Percentiles rank a stretch among this genome's conserved stretches.
Evolutionary conservation across 2,797 vertebrate genomes (phyloP).

Genomic region (Clarias laeviceps): DNA sequence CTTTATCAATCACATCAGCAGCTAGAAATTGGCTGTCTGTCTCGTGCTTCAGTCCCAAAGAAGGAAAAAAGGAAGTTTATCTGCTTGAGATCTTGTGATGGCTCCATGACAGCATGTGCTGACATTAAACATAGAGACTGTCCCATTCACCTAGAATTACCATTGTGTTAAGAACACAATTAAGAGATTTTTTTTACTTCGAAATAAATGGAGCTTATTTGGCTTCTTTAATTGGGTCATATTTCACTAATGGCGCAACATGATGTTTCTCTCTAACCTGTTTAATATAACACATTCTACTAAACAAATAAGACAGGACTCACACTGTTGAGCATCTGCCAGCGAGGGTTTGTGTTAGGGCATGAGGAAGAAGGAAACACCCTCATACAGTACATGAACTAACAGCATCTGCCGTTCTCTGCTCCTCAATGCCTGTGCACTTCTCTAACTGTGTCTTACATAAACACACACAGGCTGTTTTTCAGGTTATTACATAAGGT

Average conservation of each 20-base stretch:
- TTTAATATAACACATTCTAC: neutral
- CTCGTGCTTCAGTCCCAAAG: conserved; percentile 73
- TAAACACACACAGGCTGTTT: conserved; percentile 1
- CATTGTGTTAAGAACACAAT: conserved; percentile 40
- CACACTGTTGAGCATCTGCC: conserved; percentile 8
- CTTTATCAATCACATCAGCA: conserved; percentile 89
- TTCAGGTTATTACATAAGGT: conserved; percentile 39
- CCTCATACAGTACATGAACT: neutral
- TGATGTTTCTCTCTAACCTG: conserved; percentile 1
- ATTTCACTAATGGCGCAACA: conserved; percentile 23
- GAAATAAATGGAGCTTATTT: conserved; percentile 28
- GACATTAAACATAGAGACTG: conserved; percentile 72
- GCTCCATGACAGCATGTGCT: conserved; percentile 74
- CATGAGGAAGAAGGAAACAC: neutral
- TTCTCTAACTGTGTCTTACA: conserved; percentile 11
- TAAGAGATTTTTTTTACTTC: conserved; percentile 48
- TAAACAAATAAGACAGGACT: neutral
- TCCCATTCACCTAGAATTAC: conserved; percentile 57
- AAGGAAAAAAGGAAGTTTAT: conserved; percentile 74
- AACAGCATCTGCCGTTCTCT: conserved; percentile 22
- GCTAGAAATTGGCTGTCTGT: conserved; percentile 74
- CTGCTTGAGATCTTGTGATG: conserved; percentile 78
- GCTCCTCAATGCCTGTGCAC: conserved; percentile 12
- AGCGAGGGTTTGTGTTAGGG: neutral
- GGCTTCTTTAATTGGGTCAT: conserved; percentile 7